These are phyloP conservation scores for Schrankia costaestrigalis DNA, from an alignment of 2,888 invertebrate species.

Conservation along the genomic window DNA sequence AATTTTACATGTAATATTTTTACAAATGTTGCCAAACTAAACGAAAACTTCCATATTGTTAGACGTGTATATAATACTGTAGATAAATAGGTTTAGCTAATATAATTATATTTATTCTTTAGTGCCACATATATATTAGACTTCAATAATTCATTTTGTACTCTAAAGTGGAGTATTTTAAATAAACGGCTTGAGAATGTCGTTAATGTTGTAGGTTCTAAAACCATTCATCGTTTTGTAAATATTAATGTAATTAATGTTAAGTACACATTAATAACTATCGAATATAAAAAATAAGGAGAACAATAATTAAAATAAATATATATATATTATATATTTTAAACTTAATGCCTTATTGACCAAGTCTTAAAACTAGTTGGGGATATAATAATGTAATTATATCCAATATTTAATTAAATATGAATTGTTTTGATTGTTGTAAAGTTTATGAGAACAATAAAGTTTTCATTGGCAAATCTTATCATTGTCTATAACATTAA, in stretches of 20 bases:
- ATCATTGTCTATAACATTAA: slow-evolving; percentile 63
- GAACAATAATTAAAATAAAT: slow-evolving; percentile 78
- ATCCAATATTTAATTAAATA: slow-evolving; percentile 61
- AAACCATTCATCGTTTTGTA: slow-evolving; percentile 52
- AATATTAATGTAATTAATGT: slow-evolving; percentile 67
- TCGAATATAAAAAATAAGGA: slow-evolving; percentile 71
- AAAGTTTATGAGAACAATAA: slow-evolving; percentile 67
- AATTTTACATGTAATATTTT: slow-evolving; percentile 18
- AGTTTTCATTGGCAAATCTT: slow-evolving; percentile 66
- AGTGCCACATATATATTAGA: slow-evolving; percentile 45
- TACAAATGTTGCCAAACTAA: slow-evolving; percentile 57
- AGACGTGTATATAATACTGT: slow-evolving; percentile 63
- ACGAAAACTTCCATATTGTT: slow-evolving; percentile 43
- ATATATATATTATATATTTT: slow-evolving; percentile 78
- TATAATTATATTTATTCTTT: slow-evolving; percentile 39
- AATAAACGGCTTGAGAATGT: slow-evolving; percentile 27
- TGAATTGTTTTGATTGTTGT: slow-evolving; percentile 76
- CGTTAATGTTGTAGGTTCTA: slow-evolving; percentile 30
- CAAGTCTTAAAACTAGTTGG: slow-evolving; percentile 80
- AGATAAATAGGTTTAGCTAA: slow-evolving; percentile 64
- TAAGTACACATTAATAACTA: slow-evolving; percentile 57
- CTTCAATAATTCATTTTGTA: slow-evolving; percentile 59
- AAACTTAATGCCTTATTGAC: slow-evolving; percentile 81
- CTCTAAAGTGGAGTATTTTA: slow-evolving; percentile 45
- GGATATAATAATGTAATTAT: slow-evolving; percentile 66